phyloP scores from a whole-genome alignment of 2,797 vertebrate genomes.

The Crypturellus tataupa region DNA sequence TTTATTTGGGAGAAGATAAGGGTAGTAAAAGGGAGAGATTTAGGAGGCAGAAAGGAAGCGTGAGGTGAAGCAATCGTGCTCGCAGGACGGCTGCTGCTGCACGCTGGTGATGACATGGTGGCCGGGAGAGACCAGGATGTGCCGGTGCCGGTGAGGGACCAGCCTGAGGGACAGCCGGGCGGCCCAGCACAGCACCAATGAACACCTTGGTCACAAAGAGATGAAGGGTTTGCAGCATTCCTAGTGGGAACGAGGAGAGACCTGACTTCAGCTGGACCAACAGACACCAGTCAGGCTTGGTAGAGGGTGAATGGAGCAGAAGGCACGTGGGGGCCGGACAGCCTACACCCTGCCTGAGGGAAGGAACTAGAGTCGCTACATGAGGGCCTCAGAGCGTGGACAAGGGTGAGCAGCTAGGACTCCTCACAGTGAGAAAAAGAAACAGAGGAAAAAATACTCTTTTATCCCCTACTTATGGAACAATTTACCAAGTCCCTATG shows the following conservation, averaged over 20 bases:
- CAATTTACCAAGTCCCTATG: background rate
- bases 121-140: accelerated
- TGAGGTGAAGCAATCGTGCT: background rate
- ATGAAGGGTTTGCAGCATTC: background rate
- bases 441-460: background rate
- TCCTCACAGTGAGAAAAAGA: background rate
- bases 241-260: background rate
- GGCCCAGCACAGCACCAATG: background rate
- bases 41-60: background rate
- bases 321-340: accelerated
- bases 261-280: accelerated
- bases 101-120: background rate
- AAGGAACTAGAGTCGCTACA: background rate
- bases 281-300: background rate
- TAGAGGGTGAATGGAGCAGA: accelerated
- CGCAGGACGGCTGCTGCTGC: background rate
- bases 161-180: background rate
- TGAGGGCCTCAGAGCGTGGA: background rate
- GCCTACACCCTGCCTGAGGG: background rate
- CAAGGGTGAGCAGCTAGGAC: background rate
- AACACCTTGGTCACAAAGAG: background rate
- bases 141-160: background rate
- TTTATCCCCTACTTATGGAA: background rate
- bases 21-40: background rate
- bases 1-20: background rate